Percentiles rank a stretch among this genome's conserved stretches.
Conservation (phyloP, 2,797 vertebrate species). For the Pseudomugil tenellus region DNA sequence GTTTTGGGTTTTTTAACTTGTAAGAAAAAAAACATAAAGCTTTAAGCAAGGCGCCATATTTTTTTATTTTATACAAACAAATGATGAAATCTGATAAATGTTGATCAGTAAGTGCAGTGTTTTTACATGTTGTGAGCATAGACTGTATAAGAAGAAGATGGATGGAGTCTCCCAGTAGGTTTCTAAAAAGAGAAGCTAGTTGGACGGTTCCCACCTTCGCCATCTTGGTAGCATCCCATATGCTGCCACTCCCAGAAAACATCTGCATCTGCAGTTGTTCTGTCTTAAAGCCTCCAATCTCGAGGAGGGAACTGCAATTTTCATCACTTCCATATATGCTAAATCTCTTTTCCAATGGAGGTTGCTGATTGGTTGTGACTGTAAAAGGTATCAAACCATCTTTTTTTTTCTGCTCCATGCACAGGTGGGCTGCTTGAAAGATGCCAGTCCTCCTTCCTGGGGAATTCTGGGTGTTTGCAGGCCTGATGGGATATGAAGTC, state of each 20-base stretch:
- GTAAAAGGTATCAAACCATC: not conserved
- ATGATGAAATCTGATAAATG: not conserved
- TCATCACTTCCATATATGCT: too few species aligned
- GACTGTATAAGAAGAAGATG: too few species aligned
- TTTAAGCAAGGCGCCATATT: not conserved
- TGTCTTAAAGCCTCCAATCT: too few species aligned
- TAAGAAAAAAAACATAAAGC: not conserved
- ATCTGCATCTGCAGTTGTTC: too few species aligned
- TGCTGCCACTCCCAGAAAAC: too few species aligned
- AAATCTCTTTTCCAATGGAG: too few species aligned
- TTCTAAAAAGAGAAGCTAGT: too few species aligned
- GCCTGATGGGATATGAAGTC: slow-evolving; percentile 10
- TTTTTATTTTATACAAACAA: not conserved
- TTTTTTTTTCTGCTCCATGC: slow-evolving; percentile 3
- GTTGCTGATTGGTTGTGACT: not conserved
- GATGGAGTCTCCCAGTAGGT: too few species aligned
- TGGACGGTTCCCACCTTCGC: too few species aligned
- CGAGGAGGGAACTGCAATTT: too few species aligned
- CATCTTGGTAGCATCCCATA: too few species aligned
- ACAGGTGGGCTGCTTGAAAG: not conserved
- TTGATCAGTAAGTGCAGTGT: not conserved
- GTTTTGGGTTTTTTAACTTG: not conserved
- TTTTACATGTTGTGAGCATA: not conserved
- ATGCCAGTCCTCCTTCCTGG: not conserved
- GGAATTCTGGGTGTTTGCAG: not conserved